Percentiles rank a stretch among this genome's conserved stretches.
Evolutionary conservation across 2,797 vertebrate species (phyloP).

Genomic region (Todus mexicanus): DNA sequence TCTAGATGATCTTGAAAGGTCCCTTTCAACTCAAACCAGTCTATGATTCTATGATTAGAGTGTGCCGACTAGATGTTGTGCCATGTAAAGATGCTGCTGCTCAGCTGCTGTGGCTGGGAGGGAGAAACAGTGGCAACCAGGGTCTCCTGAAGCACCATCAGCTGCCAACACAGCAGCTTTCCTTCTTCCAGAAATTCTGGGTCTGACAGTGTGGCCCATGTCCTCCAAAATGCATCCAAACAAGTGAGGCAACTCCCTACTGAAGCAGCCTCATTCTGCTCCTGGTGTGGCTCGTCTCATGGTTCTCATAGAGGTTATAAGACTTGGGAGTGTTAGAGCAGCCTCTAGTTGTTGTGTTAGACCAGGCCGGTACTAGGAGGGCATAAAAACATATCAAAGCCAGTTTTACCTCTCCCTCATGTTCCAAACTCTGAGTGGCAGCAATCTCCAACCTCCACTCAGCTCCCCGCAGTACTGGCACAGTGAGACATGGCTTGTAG

Average conservation of each 20-base stretch:
- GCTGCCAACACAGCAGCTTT: neutral
- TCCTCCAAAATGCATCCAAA: neutral
- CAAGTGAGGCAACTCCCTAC: rapidly evolving
- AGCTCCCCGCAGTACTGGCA: neutral
- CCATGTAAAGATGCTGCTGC: neutral
- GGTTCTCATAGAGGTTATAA: neutral
- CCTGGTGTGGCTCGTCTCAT: rapidly evolving
- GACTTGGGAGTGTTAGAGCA: neutral
- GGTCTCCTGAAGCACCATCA: neutral
- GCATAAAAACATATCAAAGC: neutral
- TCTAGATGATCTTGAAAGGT: neutral
- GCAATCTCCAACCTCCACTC: neutral
- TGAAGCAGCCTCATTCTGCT: neutral
- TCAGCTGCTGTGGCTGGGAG: neutral
- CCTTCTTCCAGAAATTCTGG: neutral
- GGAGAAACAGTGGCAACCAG: neutral
- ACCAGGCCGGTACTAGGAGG: neutral
- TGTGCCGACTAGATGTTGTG: neutral
- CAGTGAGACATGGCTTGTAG: neutral
- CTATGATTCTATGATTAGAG: neutral
- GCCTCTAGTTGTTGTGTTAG: neutral
- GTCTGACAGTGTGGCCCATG: rapidly evolving
- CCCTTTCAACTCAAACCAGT: neutral
- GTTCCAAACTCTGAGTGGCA: neutral
- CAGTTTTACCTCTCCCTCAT: neutral